Conservation (phyloP, 2,113 vertebrate genomes). For the Falcunculus frontatus region DNA sequence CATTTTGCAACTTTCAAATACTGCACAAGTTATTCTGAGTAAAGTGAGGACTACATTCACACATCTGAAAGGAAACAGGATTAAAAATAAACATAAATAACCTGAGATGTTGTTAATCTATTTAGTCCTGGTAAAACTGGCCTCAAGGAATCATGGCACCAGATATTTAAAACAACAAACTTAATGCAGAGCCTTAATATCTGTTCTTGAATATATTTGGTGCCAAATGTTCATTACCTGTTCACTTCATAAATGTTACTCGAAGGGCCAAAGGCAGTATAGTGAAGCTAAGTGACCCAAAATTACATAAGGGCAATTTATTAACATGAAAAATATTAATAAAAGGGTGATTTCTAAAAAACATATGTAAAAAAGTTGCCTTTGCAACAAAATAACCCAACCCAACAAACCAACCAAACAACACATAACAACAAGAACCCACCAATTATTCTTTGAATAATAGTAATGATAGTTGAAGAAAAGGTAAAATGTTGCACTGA, state of each 20-base stretch:
- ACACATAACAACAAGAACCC: not conserved
- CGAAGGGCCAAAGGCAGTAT: not conserved
- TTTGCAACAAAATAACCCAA: not conserved
- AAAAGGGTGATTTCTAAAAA: not conserved
- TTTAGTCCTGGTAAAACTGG: not conserved
- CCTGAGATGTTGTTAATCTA: not conserved
- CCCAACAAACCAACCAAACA: not conserved
- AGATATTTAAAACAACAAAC: not conserved
- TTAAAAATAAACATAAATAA: not conserved
- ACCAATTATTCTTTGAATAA: not conserved
- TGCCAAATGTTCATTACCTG: not conserved
- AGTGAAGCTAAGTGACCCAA: not conserved
- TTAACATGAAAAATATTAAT: not conserved
- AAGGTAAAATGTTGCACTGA: not conserved
- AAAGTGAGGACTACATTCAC: not conserved
- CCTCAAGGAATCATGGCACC: not conserved
- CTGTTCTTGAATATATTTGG: not conserved
- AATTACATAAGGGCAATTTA: not conserved
- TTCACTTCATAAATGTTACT: not conserved
- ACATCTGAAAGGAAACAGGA: not conserved
- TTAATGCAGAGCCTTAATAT: not conserved
- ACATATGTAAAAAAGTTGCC: not conserved
- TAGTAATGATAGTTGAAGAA: not conserved
- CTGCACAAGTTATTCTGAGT: not conserved
- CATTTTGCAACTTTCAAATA: not conserved